Evolutionary conservation across 2,113 vertebrate species (phyloP), one percentile per base, ranked within the genome.

Genomic region (Melanerpes aurifrons): DNA sequence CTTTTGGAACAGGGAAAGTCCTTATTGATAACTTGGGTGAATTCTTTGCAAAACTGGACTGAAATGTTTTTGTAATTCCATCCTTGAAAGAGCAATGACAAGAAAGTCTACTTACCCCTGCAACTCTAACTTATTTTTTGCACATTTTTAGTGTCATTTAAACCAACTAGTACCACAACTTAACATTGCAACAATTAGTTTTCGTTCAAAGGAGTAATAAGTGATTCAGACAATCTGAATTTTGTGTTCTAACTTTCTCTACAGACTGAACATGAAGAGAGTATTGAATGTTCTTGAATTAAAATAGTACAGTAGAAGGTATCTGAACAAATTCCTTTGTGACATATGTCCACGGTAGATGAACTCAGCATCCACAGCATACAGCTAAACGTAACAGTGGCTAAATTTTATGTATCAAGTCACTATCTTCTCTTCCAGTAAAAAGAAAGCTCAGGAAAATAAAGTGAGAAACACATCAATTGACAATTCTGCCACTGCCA

Each of bases 81-180:
- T 7, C 26, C 22, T 29, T 68, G 21, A 68, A 79, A 93, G 84
- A 59, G 15, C 3, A 50, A 12, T 9, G 18, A 62, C 31, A 26
- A 90, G 6, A 0, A 0, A 57, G 9, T 20, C 9, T 59, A 58
- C 26, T 70, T 83, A 64, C 8, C 1, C 21, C 7, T 3, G 37
- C 80, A 58, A 89, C 12, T 24, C 57, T 10, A 67, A 37, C 4
- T 3, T 11, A 40, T 40, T 47, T 40, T 28, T 29, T 45, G 43
- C 43, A 45, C 43, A 35, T 77, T 91, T 67, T 32, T 35, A 53
- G 20, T 29, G 22, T 25, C 53, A 69, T 79, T 75, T 82, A 68
- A 61, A 54, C 7, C 40, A 89, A 48, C 9, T 5, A 72, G 28
- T 35, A 73, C 8, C 45, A 75, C 45, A 79, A 18, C 17, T 56